Base-by-base conservation (phyloP, 2,113 vertebrate genomes). In the Caracal caracal region DNA sequence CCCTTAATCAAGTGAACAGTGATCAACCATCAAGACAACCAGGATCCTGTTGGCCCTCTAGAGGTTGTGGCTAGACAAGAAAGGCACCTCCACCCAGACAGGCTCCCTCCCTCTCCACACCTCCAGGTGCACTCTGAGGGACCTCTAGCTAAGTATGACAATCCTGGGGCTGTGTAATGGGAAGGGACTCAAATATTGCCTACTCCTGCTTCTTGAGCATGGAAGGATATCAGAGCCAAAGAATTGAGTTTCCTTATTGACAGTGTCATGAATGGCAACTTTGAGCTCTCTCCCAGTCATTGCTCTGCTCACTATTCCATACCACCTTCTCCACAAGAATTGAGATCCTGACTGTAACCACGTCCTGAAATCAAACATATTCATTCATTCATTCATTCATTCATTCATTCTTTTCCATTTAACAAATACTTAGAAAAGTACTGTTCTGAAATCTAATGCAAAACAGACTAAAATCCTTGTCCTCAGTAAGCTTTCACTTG, bases 351-450 rank as follows among this genome's bases (percentile, higher is more conserved):
- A 40, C 20, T 22, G 4, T 7, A 91, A 78, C 59, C 19, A 79
- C 68, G 30, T 51, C 24, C 66, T 85, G 26, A 75, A 84, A 82
- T 88, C 35, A 30, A n/a, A 81, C 33, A 16, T 24, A 86, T 33
- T 76, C 56, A 20, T 59, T 65, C 66, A n/a, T 73, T 84, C 17
- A 53, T 40, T 76, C 53, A 26, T 78, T 73, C 37, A 1, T 73
- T 89, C 80, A 93, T 73, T 65, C 51, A 17, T 19, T 88, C 92
- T 79, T 88, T 78, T 75, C 33, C 43, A 9, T 56, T 79, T 26
- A 88, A 68, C 73, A 68, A 85, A 49, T 65, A 65, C 61, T 96
- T 76, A 81, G 24, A 82, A 65, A 59, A 33, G 2, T 51, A 11
- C 30, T 90, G 11, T 30, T 87, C 17, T 28, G 37, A 89, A 93